Base-by-base conservation (phyloP, 2,888 invertebrate species). In the Watsonalla cultraria region DNA sequence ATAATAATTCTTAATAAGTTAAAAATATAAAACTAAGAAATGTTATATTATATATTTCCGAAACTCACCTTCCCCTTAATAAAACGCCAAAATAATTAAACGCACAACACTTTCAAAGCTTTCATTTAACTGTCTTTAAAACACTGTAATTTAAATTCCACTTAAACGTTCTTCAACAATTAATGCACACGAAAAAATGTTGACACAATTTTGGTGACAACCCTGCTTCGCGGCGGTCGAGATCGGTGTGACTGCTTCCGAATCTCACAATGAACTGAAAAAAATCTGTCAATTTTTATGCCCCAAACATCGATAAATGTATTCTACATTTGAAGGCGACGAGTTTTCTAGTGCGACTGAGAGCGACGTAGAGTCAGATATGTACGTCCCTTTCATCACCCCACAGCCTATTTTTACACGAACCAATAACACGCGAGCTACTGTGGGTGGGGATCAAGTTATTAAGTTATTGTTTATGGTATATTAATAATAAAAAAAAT, bases 271-370 rank as follows among this genome's bases (percentile, higher is more conserved):
- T 83, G 80, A 78, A 91, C 91, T 91, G 88, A 88, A 90, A 91
- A 90, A 91, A 90, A 85, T 85, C 90, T 88, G 89, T 89, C 90
- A 91, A 91, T 91, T 91, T 91, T 90, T 90, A 91, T 88, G 86
- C 84, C 82, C 83, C 85, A 79, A 88, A 86, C 90, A 89, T 90
- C 90, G 85, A 90, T 88, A 89, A 83, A 85, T 82, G 84, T 85
- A 86, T 86, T 86, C 85, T 80, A 87, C 83, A 81, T 88, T 88
- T 83, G 86, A 84, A 83, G 76, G 81, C 84, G 86, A 84, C 85
- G 82, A 86, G 81, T 85, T 84, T 83, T 84, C 76, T 80, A 61
- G 80, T 63, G 72, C 39, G 78, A 87, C 57, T 45, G 76, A 70
- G 82, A 84, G 48, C 49, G 65, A 49, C 15, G 13, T 52, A 74